A percentile compares a stretch with the other conserved stretches of the same genome.
Evolutionary conservation across 2,888 invertebrate genomes (phyloP).

Genomic region (Mesorhabditis belari): DNA sequence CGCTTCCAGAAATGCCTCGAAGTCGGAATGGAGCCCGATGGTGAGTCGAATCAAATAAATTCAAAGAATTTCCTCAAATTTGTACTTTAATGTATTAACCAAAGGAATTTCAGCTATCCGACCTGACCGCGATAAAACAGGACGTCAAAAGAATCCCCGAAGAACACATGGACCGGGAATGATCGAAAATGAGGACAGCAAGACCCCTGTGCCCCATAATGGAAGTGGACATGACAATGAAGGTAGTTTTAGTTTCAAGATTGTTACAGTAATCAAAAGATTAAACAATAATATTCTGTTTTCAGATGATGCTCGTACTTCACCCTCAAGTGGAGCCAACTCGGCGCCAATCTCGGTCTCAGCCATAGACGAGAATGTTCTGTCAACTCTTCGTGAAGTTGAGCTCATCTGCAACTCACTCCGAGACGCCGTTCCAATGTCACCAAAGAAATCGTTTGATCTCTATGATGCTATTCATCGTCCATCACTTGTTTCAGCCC

Average conservation of each 20-base stretch:
- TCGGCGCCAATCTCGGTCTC: conserved; percentile 10
- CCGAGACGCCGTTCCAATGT: conserved; percentile 12
- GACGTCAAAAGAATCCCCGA: conserved; percentile 50
- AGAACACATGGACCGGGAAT: conserved; percentile 8
- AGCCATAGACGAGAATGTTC: conserved; percentile 21
- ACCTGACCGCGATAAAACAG: conserved; percentile 51
- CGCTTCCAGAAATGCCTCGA: conserved; percentile 50
- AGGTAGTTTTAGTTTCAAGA: too few relatives aligned
- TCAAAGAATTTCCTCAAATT: background rate
- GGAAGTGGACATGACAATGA: background rate
- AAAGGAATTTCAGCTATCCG: conserved; percentile 37
- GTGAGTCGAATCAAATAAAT: conserved; percentile 9
- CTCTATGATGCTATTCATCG: conserved; percentile 21
- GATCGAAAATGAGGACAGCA: conserved; percentile 5
- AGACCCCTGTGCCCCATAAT: conserved; percentile 2
- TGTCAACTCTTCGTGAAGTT: conserved; percentile 42
- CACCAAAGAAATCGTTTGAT: conserved; percentile 8
- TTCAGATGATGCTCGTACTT: conserved; percentile 9
- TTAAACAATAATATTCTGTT: background rate
- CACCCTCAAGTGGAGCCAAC: conserved; percentile 18
- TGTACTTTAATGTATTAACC: background rate
- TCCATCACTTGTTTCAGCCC: conserved; percentile 22
- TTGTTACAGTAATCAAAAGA: too few relatives aligned
- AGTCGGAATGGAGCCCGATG: conserved; percentile 52
- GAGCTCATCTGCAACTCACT: conserved; percentile 38